Evolutionary conservation across 2,113 vertebrate species (phyloP), one percentile per base, ranked within the genome.

Genomic region (Xiphophorus maculatus): DNA sequence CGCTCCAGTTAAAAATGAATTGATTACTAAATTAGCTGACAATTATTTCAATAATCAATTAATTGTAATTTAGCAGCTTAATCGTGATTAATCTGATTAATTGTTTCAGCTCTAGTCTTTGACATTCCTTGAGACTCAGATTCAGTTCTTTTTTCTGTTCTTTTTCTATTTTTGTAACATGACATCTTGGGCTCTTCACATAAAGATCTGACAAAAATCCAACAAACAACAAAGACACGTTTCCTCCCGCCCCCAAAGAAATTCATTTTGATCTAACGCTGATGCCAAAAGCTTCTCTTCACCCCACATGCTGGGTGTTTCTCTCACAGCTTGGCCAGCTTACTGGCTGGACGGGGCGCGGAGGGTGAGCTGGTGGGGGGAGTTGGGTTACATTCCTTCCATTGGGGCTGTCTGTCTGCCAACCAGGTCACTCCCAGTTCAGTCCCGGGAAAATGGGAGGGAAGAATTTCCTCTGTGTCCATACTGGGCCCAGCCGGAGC

Each of bases 371-470:
- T 74, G 76, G 54, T 30, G 72, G 89, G 83, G 91, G 86, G 93
- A 83, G 89, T 95, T 87, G 91, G 88, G 86, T 95, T 96, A 92
- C 94, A 93, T 94, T 94, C 93, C 93, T 95, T 94, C 93, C 94
- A 91, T 91, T 74, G 3, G 0, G 28, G 32, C 90, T 89, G 92
- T 91, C 89, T 87, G 90, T 87, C 87, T 92, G 90, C 71, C 73
- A 91, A 88, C 80, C 91, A 86, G 93, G 93, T 96, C 95, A 95
- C 90, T 89, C 93, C 91, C 90, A 95, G 94, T 95, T 96, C 94
- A 95, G 81, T 91, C 94, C 88, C 91, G 82, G 88, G 86, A 91
- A 94, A 93, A 91, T 91, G 90, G 83, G 89, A 92, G 84, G 84
- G 84, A 87, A 89, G 89, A 91, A 91, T 91, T 90, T 90, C 81